Percentiles rank a stretch among this genome's conserved stretches.
phyloP scores from a whole-genome alignment of 2,113 vertebrate species.

The Ictidomys tridecemlineatus region DNA sequence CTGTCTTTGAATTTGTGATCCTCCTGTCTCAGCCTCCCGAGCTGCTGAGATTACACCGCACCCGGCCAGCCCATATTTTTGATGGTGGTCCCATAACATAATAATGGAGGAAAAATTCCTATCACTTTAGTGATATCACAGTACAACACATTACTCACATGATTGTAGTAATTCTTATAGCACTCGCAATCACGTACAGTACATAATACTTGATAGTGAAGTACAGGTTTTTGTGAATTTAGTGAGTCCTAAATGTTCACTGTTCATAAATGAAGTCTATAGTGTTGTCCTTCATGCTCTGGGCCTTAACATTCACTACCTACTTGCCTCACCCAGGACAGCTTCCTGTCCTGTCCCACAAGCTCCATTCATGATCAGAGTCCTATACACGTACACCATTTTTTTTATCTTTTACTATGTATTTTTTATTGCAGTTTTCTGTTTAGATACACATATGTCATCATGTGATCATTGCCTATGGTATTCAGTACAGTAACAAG shows the following conservation, averaged over 20 bases:
- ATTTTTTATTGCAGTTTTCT: neutral
- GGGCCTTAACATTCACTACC: neutral
- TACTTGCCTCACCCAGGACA: neutral
- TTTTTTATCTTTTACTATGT: neutral
- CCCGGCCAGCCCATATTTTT: neutral
- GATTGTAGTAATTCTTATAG: neutral
- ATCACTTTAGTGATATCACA: neutral
- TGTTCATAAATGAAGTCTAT: neutral
- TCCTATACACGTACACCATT: neutral
- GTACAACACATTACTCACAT: neutral
- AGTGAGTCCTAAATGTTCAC: neutral
- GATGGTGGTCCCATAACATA: neutral
- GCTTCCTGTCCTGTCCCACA: neutral
- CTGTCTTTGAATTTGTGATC: too few relatives aligned
- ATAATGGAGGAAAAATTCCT: too few relatives aligned
- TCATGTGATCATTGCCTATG: neutral
- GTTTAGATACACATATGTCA: neutral
- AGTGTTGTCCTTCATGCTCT: accelerated
- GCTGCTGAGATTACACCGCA: too few relatives aligned
- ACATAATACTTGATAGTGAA: neutral
- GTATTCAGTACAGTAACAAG: neutral
- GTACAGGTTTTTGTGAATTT: neutral
- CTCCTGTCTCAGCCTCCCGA: too few relatives aligned
- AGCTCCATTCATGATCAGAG: neutral
- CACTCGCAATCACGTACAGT: neutral